Evolutionary conservation across 2,888 invertebrate species (phyloP), one percentile per base, ranked within the genome.

Genomic region (Hymenopus coronatus): DNA sequence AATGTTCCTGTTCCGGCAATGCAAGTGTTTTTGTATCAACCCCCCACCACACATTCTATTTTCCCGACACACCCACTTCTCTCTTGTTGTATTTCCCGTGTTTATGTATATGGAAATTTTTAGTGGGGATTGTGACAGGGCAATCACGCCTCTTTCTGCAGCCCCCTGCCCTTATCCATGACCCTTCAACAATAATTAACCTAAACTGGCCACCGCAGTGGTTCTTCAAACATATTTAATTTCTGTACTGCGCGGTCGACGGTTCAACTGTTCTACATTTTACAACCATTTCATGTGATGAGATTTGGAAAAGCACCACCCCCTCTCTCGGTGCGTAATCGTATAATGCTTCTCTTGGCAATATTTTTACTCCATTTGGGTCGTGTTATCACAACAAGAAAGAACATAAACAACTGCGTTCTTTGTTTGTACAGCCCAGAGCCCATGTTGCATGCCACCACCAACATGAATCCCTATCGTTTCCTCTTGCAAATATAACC

Each of bases 71-170:
- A 84, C 46, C 33, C 30, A 70, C 54, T 70, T 70, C 54, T 8
- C 86, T 81, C 82, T 33, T 87, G 87, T 82, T 87, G 85, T 85
- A 28, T 85, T 81, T 86, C 28, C 86, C 82, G 82, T 82, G 82
- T 87, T 87, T 82, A 87, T 87, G 87, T 87, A 82, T 82, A 87
- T 87, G 87, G 87, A 87, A 87, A 87, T 82, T 87, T 87, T 87
- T 87, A 87, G 87, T 87, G 87, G 6, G 27, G 25, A 28, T 82
- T 70, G 82, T 87, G 87, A 87, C 87, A 87, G n/a, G 20, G 40
- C 87, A 87, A 87, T 87, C 82, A 87, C 87, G 87, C 87, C 30
- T 87, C 84, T 30, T 85, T 85, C 87, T 9, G 28, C 81, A 54
- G 82, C n/a, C 82, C 82, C 9, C n/a, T 33, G 40, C 70, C 82